Percentiles rank a stretch among this genome's conserved stretches.
These are phyloP conservation scores for Pterostichus madidus DNA, from an alignment of 2,888 invertebrate genomes.

Conservation along the genomic window DNA sequence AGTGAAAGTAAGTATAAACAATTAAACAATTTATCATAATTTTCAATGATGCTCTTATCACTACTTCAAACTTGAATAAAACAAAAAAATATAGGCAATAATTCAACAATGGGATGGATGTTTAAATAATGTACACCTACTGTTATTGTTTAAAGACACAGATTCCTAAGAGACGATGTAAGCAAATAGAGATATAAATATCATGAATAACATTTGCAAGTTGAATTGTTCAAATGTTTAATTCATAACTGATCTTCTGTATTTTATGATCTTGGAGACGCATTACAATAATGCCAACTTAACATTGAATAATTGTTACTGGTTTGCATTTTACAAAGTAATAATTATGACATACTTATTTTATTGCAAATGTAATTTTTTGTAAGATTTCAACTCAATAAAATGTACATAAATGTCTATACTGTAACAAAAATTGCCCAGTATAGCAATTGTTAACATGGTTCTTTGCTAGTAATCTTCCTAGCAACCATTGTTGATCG, in stretches of 20 bases:
- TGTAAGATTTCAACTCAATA: too few species aligned
- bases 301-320: slow-evolving; percentile 11
- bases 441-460: too few species aligned
- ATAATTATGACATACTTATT: too few species aligned
- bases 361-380: too few species aligned
- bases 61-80: neutral
- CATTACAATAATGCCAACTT: slow-evolving; percentile 10
- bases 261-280: slow-evolving; percentile 25
- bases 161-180: slow-evolving; percentile 19
- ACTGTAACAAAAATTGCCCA: too few species aligned
- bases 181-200: slow-evolving; percentile 28
- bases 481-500: too few species aligned
- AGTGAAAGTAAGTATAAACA: slow-evolving; percentile 16
- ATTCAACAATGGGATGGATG: neutral
- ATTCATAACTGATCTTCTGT: slow-evolving; percentile 27
- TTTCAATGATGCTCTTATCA: slow-evolving; percentile 5
- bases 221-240: slow-evolving; percentile 33
- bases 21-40: slow-evolving; percentile 32
- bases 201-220: slow-evolving; percentile 22
- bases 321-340: too few species aligned
- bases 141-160: slow-evolving; percentile 26
- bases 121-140: slow-evolving; percentile 22
- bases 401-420: too few species aligned
- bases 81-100: too few species aligned
- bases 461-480: too few species aligned